Evolutionary conservation across 2,797 vertebrate genomes (phyloP), one percentile per base, ranked within the genome.

Genomic region (Garrulus glandarius): DNA sequence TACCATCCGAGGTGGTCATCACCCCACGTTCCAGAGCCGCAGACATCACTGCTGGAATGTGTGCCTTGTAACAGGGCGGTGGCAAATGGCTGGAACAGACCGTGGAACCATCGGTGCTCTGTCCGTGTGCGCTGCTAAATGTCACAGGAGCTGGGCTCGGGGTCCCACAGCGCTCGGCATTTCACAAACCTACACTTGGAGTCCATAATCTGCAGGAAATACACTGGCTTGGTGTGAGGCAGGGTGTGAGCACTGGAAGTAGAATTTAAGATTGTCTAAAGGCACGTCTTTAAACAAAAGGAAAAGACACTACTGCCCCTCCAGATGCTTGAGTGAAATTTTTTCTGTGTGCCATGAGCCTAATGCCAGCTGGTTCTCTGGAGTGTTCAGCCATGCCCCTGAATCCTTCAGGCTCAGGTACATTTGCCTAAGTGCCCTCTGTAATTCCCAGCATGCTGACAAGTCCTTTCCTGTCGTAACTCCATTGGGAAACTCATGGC

Each of bases 141-240:
- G 59, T 69, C 76, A 15, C 39, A n/a, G 80, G 53, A 64, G 4
- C 72, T 0, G 12, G 41, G 72, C 86, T 53, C 2, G 0, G 72
- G 18, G 14, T 79, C 84, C 80, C 76, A 4, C 1, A 0, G 57
- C 2, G 10, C 85, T 30, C 5, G 3, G 67, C 84, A 9, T 72
- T 60, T 53, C 55, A 3, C 60, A 37, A 0, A 41, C 29, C 83
- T 36, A 7, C 18, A 0, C 69, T 24, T 12, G 0, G 55, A 67
- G 52, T 52, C 79, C 47, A 5, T 81, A 3, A n/a, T 18, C 32
- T 9, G 77, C 34, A 60, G 67, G 37, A 64, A 49, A 60, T 13
- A 18, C 11, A 6, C 52, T 27, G 56, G 3, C 69, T 56, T 20
- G 9, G 3, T 20, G 52, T 5, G 57, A 70, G 70, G 18, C 6